Base-by-base conservation (phyloP, 2,888 invertebrate species). In the Limulus polyphemus region DNA sequence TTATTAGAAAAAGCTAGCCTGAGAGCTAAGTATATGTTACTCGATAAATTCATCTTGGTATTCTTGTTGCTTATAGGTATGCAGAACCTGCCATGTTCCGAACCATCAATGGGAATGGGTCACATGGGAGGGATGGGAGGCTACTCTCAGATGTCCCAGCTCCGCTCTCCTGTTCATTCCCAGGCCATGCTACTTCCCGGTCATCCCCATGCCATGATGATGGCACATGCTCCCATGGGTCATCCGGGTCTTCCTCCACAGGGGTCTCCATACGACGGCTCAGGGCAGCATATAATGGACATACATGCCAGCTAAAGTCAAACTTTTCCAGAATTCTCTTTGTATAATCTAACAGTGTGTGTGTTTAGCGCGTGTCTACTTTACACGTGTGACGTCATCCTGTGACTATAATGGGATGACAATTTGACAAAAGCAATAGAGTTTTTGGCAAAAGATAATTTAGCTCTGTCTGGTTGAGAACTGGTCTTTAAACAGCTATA, bases 201-300 rank as follows among this genome's bases (percentile, higher is more conserved):
- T 52, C 77, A 78, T 67, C 77, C 77, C 0, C 78, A 78, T 69
- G 76, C 77, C 68, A 77, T 77, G 77, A 78, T 78, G 78, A 78
- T 78, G 77, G 54, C 54, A 32, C 76, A 76, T 47, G 72, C 73
- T 32, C 75, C 74, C 56, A 75, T 75, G 75, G 76, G 75, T 58
- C 77, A 75, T 65, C 71, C 71, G 47, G 76, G 76, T 58, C 74
- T 77, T 72, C 72, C 75, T 10, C 74, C 77, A 49, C 77, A 77
- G 69, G 32, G 32, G 32, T 77, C 77, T 16, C 77, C 77, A 14
- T 71, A 72, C 61, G 73, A 73, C 66, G 68, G 70, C 47, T 70
- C 70, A 47, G 73, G 72, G n/a, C 71, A 71, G 56, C 72, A 73
- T 56, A 70, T 72, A 32, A 72, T 72, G 73, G 72, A 72, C 65